Base-by-base conservation (phyloP, 2,888 invertebrate genomes). In the Prosapia bicincta region DNA sequence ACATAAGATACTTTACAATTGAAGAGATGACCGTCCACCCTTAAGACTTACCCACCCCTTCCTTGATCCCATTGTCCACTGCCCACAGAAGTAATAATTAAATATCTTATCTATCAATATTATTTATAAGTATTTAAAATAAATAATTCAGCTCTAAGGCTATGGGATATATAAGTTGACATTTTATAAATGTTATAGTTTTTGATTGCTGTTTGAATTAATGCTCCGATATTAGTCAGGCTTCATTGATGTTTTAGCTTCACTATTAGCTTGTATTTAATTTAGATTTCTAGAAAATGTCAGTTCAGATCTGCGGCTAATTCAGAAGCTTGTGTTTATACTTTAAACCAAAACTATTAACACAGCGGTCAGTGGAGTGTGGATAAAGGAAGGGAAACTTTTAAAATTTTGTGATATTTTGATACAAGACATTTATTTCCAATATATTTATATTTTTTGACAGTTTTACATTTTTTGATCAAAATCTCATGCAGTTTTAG, bases 211-310 rank as follows among this genome's bases (percentile, higher is more conserved):
- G 72, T 73, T 73, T 68, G 26, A 73, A 74, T 66, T 69, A 26
- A 65, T 69, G 74, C 74, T 74, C 74, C 43, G 69, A 28, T 25
- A 65, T 68, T 54, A 20, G 54, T 54, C 54, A 54, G 54, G 74
- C 74, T 74, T 73, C 54, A 20, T 69, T 69, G 69, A 69, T 74
- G 74, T 74, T 74, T 74, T 74, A 69, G 74, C 74, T 74, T 74
- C 69, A 26, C 43, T 43, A 69, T 68, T 74, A 69, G 74, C 74
- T 74, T 74, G 6, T 20, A 74, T 65, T 68, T 71, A 71, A 32
- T 43, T 67, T 67, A 43, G 38, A 54, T 54, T 54, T 13, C 3
- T 54, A 54, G 20, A 54, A 6, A 20, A 20, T 54, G 54, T 54
- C 54, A 20, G 54, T 54, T 20, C 54, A 54, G n/a, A 54, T 54